Evolutionary conservation across 2,888 invertebrate genomes (phyloP), one percentile per base, ranked within the genome.

Genomic region (Dichetophora obliterata): DNA sequence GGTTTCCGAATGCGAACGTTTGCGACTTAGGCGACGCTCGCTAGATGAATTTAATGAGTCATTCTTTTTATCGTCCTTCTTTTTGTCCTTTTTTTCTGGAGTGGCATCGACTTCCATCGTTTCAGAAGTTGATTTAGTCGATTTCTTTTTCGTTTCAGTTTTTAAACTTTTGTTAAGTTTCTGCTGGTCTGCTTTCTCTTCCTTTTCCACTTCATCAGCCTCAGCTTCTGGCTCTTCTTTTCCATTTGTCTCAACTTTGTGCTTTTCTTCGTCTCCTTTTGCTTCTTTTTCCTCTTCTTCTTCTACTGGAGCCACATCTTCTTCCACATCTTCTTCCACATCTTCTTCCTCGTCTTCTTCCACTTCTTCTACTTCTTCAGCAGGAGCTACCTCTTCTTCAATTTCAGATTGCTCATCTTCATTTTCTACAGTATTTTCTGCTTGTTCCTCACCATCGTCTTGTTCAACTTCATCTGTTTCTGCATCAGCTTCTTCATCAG

Each of bases 221-320:
- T 90, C 68, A 86, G 84, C 84, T 89, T 90, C 75, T 86, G 74
- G 66, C 74, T 75, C 57, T 79, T 82, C 75, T 43, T 37, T 37
- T n/a, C 19, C 66, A 72, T 31, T 16, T 0, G 14, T 59, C 37
- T 75, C 77, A 34, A 79, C 77, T 3, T 70, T 66, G 19, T 61
- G 37, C 2, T 78, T 69, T 6, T 48, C 65, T 9, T 37, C 43
- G 14, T 68, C 54, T 43, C 75, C 81, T 11, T 52, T 61, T 11
- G 43, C 52, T 81, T 80, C 80, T 75, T 78, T 77, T 75, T 74
- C 78, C 16, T 76, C 78, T 48, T 73, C 76, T 59, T 78, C 76
- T n/a, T 76, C 68, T 14, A 78, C 80, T 16, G 79, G 80, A 6
- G 72, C n/a, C 73, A 75, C 71, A 50, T 77, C 79, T 27, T 79